Evolutionary conservation across 2,888 invertebrate genomes (phyloP).

Genomic region (Nomada fucata): DNA sequence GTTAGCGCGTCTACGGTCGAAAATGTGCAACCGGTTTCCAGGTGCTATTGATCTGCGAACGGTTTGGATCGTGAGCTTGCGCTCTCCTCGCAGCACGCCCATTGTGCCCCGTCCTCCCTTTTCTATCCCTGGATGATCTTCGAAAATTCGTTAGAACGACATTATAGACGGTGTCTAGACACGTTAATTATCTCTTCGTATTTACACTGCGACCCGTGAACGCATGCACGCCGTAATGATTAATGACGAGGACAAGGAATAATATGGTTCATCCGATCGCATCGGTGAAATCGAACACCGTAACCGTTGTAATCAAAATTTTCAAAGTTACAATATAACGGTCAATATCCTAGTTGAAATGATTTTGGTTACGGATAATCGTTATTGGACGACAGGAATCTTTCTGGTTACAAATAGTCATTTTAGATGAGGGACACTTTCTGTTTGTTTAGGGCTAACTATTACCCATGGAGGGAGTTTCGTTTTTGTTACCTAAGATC

Average conservation of each 20-base stretch:
- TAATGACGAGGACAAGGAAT: slow-evolving; percentile 36
- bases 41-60: slow-evolving; percentile 52
- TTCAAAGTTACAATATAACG: no score
- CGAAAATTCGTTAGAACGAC: slow-evolving; percentile 58
- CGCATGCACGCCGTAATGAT: slow-evolving; percentile 31
- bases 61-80: slow-evolving; percentile 56
- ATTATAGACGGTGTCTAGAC: slow-evolving; percentile 57
- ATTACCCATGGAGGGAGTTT: no score
- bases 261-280: slow-evolving; percentile 25
- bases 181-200: slow-evolving; percentile 52
- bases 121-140: slow-evolving; percentile 44
- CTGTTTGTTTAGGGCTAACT: no score
- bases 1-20: slow-evolving; percentile 38
- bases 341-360: no score
- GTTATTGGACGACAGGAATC: no score
- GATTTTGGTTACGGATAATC: no score
- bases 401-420: no score
- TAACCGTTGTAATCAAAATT: no score
- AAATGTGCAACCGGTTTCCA: slow-evolving; percentile 22
- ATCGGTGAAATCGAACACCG: background rate
- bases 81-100: slow-evolving; percentile 46
- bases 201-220: slow-evolving; percentile 22
- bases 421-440: no score
- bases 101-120: slow-evolving; percentile 8
- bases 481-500: no score